These are phyloP conservation scores for Drosophila neutralis DNA, from an alignment of 2,888 invertebrate species.

Conservation along the genomic window DNA sequence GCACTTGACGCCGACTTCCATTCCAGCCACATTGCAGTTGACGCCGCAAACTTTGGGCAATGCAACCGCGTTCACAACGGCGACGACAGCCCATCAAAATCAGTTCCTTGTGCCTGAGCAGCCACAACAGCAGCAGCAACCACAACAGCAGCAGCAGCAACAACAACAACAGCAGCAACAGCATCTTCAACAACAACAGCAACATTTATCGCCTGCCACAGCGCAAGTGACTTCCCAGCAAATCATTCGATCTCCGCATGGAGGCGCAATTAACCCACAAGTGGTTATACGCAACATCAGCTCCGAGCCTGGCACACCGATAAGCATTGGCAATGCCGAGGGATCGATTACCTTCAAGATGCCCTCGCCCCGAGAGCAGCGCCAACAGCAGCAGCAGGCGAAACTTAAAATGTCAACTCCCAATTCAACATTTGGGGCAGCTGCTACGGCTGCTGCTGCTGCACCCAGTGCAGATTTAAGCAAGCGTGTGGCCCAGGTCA, in stretches of 20 bases:
- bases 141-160: slow-evolving; percentile 9
- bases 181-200: slow-evolving; percentile 29
- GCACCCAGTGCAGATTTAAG: slow-evolving; percentile 11
- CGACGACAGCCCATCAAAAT: slow-evolving; percentile 42
- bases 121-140: slow-evolving; percentile 66
- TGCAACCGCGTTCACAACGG: slow-evolving; percentile 62
- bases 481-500: slow-evolving; percentile 34
- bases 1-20: slow-evolving; percentile 83
- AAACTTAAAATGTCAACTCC: slow-evolving; percentile 39
- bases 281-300: slow-evolving; percentile 60
- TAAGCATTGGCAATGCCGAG: slow-evolving; percentile 32
- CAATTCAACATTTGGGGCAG: slow-evolving; percentile 11
- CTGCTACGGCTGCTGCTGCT: not conserved
- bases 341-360: slow-evolving; percentile 49
- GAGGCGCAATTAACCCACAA: slow-evolving; percentile 38
- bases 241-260: slow-evolving; percentile 58
- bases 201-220: slow-evolving; percentile 38
- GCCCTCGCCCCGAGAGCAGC: slow-evolving; percentile 48
- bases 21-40: slow-evolving; percentile 84
- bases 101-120: slow-evolving; percentile 52
- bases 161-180: slow-evolving; percentile 26
- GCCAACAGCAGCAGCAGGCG: slow-evolving; percentile 19
- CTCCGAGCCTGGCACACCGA: slow-evolving; percentile 32
- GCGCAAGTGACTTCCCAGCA: slow-evolving; percentile 69
- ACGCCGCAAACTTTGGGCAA: slow-evolving; percentile 77